A percentile compares a stretch with the other conserved stretches of the same genome.
Conservation (phyloP, 2,797 vertebrate species). For the Siniperca scherzeri region DNA sequence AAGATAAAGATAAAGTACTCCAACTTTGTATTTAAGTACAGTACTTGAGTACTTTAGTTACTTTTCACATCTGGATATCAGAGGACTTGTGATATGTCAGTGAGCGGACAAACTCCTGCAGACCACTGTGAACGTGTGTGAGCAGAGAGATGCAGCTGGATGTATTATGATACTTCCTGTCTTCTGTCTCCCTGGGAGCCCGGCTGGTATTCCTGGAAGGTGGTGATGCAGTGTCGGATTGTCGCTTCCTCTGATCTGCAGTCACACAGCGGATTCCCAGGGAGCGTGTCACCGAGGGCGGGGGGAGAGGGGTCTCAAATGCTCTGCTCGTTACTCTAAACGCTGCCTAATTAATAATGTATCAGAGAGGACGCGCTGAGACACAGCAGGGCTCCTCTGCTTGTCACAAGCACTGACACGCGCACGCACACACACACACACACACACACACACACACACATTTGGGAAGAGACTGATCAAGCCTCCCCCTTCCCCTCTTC, state of each 20-base stretch:
- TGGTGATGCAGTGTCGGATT: conserved; percentile 75
- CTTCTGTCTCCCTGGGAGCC: conserved; percentile 62
- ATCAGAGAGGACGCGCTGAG: conserved; percentile 82
- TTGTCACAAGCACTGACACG: conserved; percentile 73
- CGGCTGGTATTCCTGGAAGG: conserved; percentile 74
- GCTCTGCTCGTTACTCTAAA: conserved; percentile 86
- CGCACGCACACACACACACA: conserved; percentile 28
- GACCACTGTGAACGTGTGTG: conserved; percentile 12
- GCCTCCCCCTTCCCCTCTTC: conserved; percentile 44
- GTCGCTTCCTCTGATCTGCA: conserved; percentile 80
- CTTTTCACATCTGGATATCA: conserved; percentile 14
- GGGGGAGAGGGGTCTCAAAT: conserved; percentile 74
- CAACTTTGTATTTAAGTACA: background rate
- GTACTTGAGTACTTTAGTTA: background rate
- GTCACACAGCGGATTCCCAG: conserved; percentile 79
- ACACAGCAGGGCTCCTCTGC: conserved; percentile 76
- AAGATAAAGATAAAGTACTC: background rate
- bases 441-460: conserved; percentile 45
- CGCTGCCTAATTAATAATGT: conserved; percentile 87
- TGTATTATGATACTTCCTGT: conserved; percentile 65
- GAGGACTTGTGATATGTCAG: conserved; percentile 8
- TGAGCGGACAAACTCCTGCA: conserved; percentile 35
- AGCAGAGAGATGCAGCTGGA: conserved; percentile 34
- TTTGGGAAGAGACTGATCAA: conserved; percentile 70
- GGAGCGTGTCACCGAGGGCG: conserved; percentile 76